Evolutionary conservation across 2,888 invertebrate species (phyloP).

Genomic region (Bombyx huttoni): DNA sequence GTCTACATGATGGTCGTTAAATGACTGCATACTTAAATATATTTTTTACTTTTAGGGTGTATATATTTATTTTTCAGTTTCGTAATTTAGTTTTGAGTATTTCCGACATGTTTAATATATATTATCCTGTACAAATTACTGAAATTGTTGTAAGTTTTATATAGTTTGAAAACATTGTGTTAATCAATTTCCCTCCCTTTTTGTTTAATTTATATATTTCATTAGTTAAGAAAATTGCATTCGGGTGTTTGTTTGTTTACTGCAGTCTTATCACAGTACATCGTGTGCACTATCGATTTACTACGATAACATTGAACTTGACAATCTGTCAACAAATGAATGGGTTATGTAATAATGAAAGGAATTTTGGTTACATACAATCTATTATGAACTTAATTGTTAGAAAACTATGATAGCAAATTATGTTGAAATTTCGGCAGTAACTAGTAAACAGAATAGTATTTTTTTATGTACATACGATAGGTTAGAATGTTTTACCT

Average conservation of each 20-base stretch:
- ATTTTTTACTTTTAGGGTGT: too few relatives aligned
- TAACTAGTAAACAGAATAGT: neutral
- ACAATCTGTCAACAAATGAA: slow-evolving; percentile 32
- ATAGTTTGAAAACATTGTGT: too few relatives aligned
- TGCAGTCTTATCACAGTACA: neutral
- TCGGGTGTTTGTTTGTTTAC: neutral
- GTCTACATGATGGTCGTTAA: too few relatives aligned
- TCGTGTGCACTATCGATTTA: neutral
- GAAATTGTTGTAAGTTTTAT: too few relatives aligned
- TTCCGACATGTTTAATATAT: too few relatives aligned
- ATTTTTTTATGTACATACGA: neutral
- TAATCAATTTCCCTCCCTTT: too few relatives aligned
- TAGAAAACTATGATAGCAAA: neutral
- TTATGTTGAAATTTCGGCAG: neutral
- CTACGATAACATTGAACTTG: slow-evolving; percentile 11
- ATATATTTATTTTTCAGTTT: too few relatives aligned
- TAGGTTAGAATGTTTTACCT: slow-evolving; percentile 35
- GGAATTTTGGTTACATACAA: slow-evolving; percentile 2
- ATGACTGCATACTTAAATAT: too few relatives aligned
- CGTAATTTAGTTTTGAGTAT: too few relatives aligned
- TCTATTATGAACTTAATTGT: neutral
- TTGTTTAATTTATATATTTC: too few relatives aligned
- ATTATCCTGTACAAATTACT: too few relatives aligned
- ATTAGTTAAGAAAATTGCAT: too few relatives aligned
- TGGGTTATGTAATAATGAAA: slow-evolving; percentile 43